Conservation (phyloP, 2,888 invertebrate genomes). For the Dendrolimus pini region DNA sequence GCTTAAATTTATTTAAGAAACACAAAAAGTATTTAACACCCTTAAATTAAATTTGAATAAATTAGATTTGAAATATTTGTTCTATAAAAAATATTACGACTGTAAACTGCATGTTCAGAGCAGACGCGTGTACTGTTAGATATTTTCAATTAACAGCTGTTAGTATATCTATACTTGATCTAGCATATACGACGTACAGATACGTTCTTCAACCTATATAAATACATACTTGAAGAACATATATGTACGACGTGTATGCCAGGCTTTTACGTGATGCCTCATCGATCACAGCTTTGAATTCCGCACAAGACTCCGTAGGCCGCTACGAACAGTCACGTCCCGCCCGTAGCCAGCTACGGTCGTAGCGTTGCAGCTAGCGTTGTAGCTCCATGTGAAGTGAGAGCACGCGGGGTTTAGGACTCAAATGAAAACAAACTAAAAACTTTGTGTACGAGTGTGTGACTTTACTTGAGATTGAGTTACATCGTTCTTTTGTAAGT, state of each 20-base stretch:
- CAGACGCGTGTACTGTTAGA: no score
- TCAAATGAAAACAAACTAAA: constrained; percentile 8
- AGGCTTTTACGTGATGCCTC: constrained; percentile 19
- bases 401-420: constrained; percentile 14
- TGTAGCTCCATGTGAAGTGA: constrained; percentile 18
- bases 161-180: no score
- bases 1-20: no score
- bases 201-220: no score
- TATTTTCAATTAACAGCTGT: no score
- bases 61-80: no score
- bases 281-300: constrained; percentile 32
- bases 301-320: constrained; percentile 17
- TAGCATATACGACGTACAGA: no score
- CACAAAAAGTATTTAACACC: no score
- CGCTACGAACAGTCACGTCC: constrained; percentile 39
- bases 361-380: constrained; percentile 38
- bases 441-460: constrained; percentile 19
- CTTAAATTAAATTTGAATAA: no score
- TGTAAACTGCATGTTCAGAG: no score
- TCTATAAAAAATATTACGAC: no score
- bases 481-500: constrained; percentile 11
- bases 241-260: neutral
- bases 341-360: constrained; percentile 50
- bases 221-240: neutral
- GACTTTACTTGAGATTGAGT: constrained; percentile 19